These are phyloP conservation scores for Amblyraja radiata DNA, from an alignment of 2,797 vertebrate species.

Conservation along the genomic window DNA sequence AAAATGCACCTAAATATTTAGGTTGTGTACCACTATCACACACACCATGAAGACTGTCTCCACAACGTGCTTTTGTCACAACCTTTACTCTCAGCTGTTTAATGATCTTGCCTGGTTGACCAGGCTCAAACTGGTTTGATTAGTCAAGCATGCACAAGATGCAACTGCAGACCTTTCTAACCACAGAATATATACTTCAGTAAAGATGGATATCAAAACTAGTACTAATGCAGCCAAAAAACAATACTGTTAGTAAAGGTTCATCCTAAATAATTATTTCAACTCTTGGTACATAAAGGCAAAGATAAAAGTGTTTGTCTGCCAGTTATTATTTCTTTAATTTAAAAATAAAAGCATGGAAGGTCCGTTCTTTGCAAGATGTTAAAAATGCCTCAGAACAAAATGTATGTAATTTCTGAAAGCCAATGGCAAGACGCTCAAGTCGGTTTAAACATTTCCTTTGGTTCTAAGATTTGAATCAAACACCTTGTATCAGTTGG, in stretches of 20 bases:
- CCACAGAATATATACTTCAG: background rate
- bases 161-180: background rate
- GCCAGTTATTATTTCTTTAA: background rate
- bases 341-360: background rate
- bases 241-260: background rate
- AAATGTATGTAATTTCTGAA: background rate
- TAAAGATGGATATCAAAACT: background rate
- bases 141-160: background rate
- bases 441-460: background rate
- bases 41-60: background rate
- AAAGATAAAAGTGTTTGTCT: background rate
- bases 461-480: background rate
- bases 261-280: background rate
- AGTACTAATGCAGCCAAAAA: background rate
- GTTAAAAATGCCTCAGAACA: background rate
- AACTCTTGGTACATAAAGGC: background rate
- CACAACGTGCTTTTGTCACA: background rate
- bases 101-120: background rate
- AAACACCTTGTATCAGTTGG: background rate
- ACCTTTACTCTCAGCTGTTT: constrained; percentile 2
- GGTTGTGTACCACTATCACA: background rate
- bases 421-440: background rate
- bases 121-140: constrained; percentile 9
- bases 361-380: background rate
- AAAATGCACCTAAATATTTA: constrained; percentile 2